Evolutionary conservation across 2,888 invertebrate genomes (phyloP), one percentile per base, ranked within the genome.

Genomic region (Dolomedes plantarius): DNA sequence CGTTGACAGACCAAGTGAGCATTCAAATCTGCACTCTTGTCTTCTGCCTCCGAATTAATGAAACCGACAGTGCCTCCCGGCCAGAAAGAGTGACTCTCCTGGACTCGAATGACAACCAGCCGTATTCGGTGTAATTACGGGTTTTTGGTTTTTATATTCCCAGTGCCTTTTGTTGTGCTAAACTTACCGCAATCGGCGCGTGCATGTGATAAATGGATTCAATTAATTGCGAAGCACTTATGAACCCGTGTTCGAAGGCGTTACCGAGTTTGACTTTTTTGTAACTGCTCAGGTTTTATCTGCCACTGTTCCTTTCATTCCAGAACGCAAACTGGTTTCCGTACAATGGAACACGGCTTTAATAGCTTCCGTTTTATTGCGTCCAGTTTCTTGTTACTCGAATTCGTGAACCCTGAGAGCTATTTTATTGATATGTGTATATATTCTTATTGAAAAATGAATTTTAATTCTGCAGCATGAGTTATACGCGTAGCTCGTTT

Each of bases 241-340:
- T 56, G 56, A 56, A 56, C 7, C 23, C 56, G 23, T 56, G 56
- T 56, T 56, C 56, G 23, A 56, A 56, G 56, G 56, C 56, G 56
- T 56, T 56, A 56, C 56, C 56, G 23, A 6, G 1, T 3, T 56
- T 23, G 3, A 56, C 56, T 56, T 56, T 56, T 23, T 56, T 46
- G 19, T 56, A 56, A 19, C 56, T 56, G 56, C 23, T 56, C 56
- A 11, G 16, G 56, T 56, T 56, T 23, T 19, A 56, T 23, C 56
- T 56, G 23, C 56, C 56, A 56, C 56, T 56, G 56, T 56, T 46
- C 23, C 6, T 56, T 56, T 56, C 56, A 56, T 56, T 56, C 23
- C 19, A 19, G 23, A 56, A 5, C 56, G 56, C 3, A 23, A 56
- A 56, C 56, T 23, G 56, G 56, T 56, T 56, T 23, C 5, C 11